A percentile compares a stretch with the other conserved stretches of the same genome.
Conservation (phyloP, 1,140 invertebrate species). For the Drosophila sp. region DNA sequence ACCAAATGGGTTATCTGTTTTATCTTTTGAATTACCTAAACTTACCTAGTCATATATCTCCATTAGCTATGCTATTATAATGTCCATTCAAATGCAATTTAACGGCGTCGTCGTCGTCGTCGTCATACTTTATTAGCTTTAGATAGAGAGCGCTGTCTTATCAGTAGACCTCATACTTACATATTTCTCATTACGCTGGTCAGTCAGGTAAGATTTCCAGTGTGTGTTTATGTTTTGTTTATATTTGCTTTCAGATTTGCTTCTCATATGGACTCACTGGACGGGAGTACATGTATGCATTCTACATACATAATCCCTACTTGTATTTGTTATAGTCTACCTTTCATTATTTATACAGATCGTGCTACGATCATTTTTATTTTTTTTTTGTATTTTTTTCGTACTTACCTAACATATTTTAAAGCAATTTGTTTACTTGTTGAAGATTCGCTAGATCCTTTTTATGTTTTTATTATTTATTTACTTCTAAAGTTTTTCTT, state of each 20-base stretch:
- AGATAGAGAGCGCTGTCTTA: slow-evolving; percentile 60
- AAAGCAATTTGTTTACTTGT: slow-evolving; percentile 2
- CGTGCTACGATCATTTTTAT: not conserved
- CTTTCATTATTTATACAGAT: not conserved
- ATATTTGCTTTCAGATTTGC: slow-evolving; percentile 40
- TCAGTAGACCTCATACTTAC: slow-evolving; percentile 45
- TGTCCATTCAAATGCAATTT: slow-evolving; percentile 67
- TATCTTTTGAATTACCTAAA: slow-evolving; percentile 17
- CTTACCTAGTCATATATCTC: slow-evolving; percentile 20
- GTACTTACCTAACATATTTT: not conserved
- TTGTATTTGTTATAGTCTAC: slow-evolving; percentile 10
- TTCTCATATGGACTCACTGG: slow-evolving; percentile 14
- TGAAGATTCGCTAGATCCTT: not conserved
- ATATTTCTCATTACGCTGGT: slow-evolving; percentile 29
- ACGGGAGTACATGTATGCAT: not conserved
- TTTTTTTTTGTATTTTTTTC: slow-evolving; percentile 3
- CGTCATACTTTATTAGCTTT: slow-evolving; percentile 61
- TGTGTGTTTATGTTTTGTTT: not conserved
- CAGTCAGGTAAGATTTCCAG: slow-evolving; percentile 59
- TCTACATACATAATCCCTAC: slow-evolving; percentile 11
- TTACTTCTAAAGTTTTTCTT: not conserved
- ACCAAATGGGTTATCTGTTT: not conserved
- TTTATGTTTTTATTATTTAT: not conserved
- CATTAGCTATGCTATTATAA: slow-evolving; percentile 10
- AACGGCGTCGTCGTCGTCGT: slow-evolving; percentile 33